Conservation (phyloP, 2,888 invertebrate genomes). For the Melikaiella ostensackeni region DNA sequence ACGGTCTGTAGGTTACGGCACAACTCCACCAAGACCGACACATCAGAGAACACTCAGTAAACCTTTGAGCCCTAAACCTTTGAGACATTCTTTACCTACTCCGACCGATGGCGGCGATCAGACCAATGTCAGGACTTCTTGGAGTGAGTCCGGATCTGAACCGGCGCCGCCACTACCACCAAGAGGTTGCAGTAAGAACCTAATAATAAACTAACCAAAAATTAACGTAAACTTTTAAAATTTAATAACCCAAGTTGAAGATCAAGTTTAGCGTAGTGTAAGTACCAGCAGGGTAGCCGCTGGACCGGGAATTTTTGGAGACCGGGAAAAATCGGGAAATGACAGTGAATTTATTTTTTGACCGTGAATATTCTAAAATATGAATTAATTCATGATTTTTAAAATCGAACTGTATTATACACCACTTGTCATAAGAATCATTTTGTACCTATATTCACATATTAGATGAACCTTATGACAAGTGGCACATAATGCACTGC, state of each 20-base stretch:
- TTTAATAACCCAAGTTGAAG: not conserved
- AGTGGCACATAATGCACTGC: too few species aligned
- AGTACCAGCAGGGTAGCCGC: too few species aligned
- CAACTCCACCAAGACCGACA: slow-evolving; percentile 75
- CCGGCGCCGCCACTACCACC: slow-evolving; percentile 87
- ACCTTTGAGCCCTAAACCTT: slow-evolving; percentile 79
- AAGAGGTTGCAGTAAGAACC: slow-evolving; percentile 84
- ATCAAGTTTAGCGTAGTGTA: not conserved
- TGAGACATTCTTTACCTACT: slow-evolving; percentile 79
- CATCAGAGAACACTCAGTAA: slow-evolving; percentile 78
- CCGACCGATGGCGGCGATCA: slow-evolving; percentile 77
- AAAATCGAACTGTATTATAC: too few species aligned
- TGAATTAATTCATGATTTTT: too few species aligned
- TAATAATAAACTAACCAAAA: not conserved
- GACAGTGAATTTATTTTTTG: too few species aligned
- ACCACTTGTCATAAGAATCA: too few species aligned
- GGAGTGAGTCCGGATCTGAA: slow-evolving; percentile 82
- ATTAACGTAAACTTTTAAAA: not conserved
- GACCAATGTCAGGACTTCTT: slow-evolving; percentile 79
- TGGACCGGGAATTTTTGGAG: too few species aligned
- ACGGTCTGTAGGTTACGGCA: slow-evolving; percentile 80
- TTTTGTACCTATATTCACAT: too few species aligned
- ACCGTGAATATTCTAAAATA: too few species aligned
- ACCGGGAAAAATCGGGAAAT: too few species aligned
- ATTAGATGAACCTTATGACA: too few species aligned